phyloP scores from a whole-genome alignment of 2,113 vertebrate species.

The Paracyprichromis sp. region DNA sequence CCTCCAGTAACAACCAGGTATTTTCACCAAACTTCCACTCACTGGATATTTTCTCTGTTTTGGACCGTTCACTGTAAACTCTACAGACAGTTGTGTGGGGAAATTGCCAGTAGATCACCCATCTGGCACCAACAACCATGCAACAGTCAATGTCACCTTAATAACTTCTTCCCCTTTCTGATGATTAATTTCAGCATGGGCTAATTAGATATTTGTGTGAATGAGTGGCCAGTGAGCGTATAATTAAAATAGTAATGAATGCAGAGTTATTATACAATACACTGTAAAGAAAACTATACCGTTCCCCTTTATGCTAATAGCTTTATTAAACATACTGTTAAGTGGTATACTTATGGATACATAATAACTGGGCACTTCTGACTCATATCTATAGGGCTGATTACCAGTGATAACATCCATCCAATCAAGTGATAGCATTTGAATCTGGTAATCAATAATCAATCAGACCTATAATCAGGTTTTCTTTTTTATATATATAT shows the following conservation, averaged over 20 bases:
- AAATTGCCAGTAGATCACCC: not conserved
- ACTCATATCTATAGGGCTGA: not conserved
- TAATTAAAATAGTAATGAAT: not conserved
- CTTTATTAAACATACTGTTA: not conserved
- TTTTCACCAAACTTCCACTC: not conserved
- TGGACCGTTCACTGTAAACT: not conserved
- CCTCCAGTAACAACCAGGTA: not conserved
- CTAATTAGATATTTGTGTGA: not conserved
- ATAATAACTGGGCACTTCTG: not conserved
- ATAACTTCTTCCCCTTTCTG: fast-evolving
- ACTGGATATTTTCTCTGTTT: not conserved
- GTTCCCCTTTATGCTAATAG: not conserved
- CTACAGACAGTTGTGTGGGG: not conserved
- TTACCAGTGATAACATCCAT: not conserved
- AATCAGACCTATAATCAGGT: not conserved
- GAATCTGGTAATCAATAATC: not conserved
- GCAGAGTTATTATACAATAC: not conserved
- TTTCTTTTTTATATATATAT: not conserved
- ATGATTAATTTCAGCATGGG: not conserved
- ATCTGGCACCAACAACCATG: not conserved
- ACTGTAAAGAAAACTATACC: not conserved
- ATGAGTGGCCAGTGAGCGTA: fast-evolving
- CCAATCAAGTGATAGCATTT: not conserved
- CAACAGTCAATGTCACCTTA: fast-evolving
- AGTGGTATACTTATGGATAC: not conserved